A percentile compares a stretch with the other conserved stretches of the same genome.
Evolutionary conservation across 1,140 invertebrate species (phyloP).

Genomic region (Scylla paramamosain): DNA sequence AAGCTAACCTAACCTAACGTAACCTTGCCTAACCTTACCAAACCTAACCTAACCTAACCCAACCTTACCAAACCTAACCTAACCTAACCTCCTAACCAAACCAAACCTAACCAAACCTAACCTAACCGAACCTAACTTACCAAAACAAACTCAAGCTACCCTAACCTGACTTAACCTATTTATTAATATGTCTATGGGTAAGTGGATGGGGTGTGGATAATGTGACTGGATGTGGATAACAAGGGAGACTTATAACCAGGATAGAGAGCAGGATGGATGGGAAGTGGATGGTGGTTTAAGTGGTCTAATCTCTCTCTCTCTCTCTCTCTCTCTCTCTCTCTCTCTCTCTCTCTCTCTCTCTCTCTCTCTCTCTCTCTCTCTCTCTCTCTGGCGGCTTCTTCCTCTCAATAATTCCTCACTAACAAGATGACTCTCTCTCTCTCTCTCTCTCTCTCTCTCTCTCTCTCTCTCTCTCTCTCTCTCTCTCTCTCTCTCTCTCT

Average conservation of each 20-base stretch:
- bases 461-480: neutral
- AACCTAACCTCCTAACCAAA: neutral
- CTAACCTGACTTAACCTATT: too few relatives aligned
- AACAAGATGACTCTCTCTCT: neutral
- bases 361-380: neutral
- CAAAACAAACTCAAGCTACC: too few relatives aligned
- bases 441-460: neutral
- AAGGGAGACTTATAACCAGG: too few relatives aligned
- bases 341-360: neutral
- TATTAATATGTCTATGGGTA: too few relatives aligned
- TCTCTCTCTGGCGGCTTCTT: neutral
- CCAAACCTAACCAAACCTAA: too few relatives aligned
- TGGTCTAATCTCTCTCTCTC: neutral
- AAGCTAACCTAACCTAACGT: neutral
- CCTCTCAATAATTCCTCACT: neutral
- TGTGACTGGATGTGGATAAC: too few relatives aligned
- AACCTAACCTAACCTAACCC: neutral
- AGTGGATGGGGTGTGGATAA: too few relatives aligned
- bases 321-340: constrained; percentile 12
- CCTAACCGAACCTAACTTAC: too few relatives aligned
- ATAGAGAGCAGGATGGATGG: neutral
- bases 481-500: neutral
- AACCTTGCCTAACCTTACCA: neutral
- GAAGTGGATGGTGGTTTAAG: neutral
- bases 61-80: neutral